Conservation (phyloP, 2,797 vertebrate species). For the Tenualosa thibaudeaui region DNA sequence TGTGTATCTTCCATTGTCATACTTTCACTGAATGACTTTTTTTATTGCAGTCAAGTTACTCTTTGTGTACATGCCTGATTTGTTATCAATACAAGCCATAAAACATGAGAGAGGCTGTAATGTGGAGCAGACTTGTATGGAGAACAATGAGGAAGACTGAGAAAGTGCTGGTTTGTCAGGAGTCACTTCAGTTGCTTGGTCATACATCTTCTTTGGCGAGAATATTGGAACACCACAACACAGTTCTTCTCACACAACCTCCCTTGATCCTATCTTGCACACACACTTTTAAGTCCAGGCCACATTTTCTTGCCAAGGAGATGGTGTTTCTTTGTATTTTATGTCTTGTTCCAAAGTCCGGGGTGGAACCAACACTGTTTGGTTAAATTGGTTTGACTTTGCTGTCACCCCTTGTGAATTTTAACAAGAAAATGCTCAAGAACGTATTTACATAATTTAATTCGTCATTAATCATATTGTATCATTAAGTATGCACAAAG, state of each 20-base stretch:
- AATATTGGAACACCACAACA: neutral
- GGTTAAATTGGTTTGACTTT: neutral
- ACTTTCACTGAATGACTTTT: neutral
- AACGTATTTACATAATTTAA: neutral
- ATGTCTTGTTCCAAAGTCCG: neutral
- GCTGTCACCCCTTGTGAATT: neutral
- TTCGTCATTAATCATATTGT: neutral
- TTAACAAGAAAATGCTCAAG: neutral
- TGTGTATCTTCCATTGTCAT: slow-evolving; percentile 7
- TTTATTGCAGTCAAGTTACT: neutral
- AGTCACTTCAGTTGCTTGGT: neutral
- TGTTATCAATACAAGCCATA: neutral
- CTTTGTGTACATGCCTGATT: neutral
- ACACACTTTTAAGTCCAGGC: neutral
- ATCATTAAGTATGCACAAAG: neutral
- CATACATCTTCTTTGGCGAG: neutral
- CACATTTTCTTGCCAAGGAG: neutral
- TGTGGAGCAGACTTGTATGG: neutral
- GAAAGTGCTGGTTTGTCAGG: neutral
- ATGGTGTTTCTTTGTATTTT: neutral
- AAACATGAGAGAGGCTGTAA: neutral
- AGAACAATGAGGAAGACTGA: neutral
- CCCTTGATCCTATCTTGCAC: neutral
- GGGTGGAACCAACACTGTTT: neutral
- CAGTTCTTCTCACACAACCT: neutral